Base-by-base conservation (phyloP, 37 sponge, comb jelly and placozoan genomes). In the Haliclona indistincta region DNA sequence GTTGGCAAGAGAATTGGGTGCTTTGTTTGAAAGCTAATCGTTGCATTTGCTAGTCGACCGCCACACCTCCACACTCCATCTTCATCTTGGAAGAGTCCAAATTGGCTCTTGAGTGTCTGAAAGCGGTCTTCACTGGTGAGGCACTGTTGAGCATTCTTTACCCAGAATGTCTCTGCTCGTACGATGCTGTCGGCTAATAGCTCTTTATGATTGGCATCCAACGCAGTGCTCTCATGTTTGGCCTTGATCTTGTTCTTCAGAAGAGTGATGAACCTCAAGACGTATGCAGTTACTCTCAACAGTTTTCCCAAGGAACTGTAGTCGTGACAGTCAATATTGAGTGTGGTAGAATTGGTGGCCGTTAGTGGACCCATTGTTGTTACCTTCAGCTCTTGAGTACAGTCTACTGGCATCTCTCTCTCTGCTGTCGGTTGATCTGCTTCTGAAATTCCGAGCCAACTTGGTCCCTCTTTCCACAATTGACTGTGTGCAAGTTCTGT, bases 1-100 rank as follows among this genome's bases (percentile, higher is more conserved):
- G n/a, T n/a, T n/a, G 53, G 53, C 53, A 51, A 19, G 17, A 51
- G 53, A 19, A 51, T 51, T 51, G 53, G 53, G 53, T 51, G 53
- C 19, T 51, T 51, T 51, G 53, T 51, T 20, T 19, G 17, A 15
- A 20, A 15, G 53, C 53, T 51, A 51, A 51, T 51, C 53, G 19
- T 15, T 19, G 53, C 53, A 51, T 51, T 51, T 19, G 15, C 53
- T 15, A 51, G 53, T n/a, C 73, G 30, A 17, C 73, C 73, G 35
- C 55, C 73, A 72, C 73, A 72, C 38, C 73, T 51, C 73, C 54
- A 54, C 23, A 54, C 38, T 19, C 73, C 56, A 30, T 72, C 32
- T 38, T 72, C 56, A 8, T 72, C 73, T 32, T 3, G 7, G 38
- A 45, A 33, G 44, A 70, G 43, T 17, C 60, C 60, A 2, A 55